Conservation (phyloP, 2,888 invertebrate genomes). For the Helobdella robusta region DNA sequence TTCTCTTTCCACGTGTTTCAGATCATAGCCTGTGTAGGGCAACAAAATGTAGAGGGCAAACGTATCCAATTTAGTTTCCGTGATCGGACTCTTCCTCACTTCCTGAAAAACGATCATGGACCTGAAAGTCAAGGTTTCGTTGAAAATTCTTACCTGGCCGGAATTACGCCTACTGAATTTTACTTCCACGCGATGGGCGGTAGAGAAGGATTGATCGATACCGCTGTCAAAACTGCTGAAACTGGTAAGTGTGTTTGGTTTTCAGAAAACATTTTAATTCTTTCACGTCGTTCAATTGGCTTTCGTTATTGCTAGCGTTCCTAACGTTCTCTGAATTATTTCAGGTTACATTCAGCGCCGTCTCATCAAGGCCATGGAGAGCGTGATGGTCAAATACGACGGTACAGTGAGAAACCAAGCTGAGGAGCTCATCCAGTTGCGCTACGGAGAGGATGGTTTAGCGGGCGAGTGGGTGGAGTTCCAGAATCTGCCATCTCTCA, state of each 20-base stretch:
- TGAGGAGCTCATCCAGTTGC: slow-evolving; percentile 57
- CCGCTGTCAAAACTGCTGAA: slow-evolving; percentile 99
- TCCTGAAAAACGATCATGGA: slow-evolving; percentile 99
- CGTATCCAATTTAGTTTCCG: slow-evolving; percentile 98
- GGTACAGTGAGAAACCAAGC: slow-evolving; percentile 82
- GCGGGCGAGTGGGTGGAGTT: slow-evolving; percentile 94
- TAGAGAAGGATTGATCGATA: slow-evolving; percentile 99
- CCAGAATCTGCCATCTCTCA: slow-evolving; percentile 85
- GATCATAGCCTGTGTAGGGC: slow-evolving; percentile 99
- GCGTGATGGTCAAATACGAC: slow-evolving; percentile 75
- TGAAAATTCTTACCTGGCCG: slow-evolving; percentile 98
- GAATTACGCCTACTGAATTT: slow-evolving; percentile 95
- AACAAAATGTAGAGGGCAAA: slow-evolving; percentile 99
- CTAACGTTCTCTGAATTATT: too few species aligned
- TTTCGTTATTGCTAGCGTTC: too few species aligned
- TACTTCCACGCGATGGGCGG: slow-evolving; percentile 99
- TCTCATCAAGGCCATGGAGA: slow-evolving; percentile 99
- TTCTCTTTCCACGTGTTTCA: too few species aligned
- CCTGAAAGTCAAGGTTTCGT: slow-evolving; percentile 99
- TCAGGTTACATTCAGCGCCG: slow-evolving; percentile 97
- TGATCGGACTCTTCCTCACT: slow-evolving; percentile 94
- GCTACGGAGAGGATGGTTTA: slow-evolving; percentile 97
- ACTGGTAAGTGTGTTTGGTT: too few species aligned
- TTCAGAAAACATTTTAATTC: too few species aligned
- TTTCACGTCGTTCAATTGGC: too few species aligned